Evolutionary conservation across 2,888 invertebrate genomes (phyloP), one percentile per base, ranked within the genome.

Genomic region (Lithophane leautieri): DNA sequence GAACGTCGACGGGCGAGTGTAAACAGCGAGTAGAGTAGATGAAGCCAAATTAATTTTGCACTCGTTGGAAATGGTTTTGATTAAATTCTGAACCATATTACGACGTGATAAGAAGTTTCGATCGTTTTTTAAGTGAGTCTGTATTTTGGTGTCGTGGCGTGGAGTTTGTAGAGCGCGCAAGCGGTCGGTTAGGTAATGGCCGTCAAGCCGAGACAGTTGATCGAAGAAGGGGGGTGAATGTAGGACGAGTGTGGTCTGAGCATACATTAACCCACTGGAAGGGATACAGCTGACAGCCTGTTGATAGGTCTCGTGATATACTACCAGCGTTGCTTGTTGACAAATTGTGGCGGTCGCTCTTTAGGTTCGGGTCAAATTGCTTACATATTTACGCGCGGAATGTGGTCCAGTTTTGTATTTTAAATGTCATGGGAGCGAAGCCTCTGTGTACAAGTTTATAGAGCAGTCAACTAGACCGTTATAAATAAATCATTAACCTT

Each of bases 181-280:
- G 91, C 94, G 91, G 93, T 92, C 91, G 93, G 95, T 95, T 95
- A 94, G 94, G 95, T 94, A 96, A 95, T 95, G 94, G 93, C 92
- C 92, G 92, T 94, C 94, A 94, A 91, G 93, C 89, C 91, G 90
- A 93, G 94, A 93, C 93, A 92, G 93, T 93, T 92, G 94, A 94
- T 94, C 93, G 93, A 94, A 93, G 93, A 93, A 95, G 95, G 94
- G 94, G 94, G 95, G 94, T 95, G 91, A 94, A 96, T 95, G 95
- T 95, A 94, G 95, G 95, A 93, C 95, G 93, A 93, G 89, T 86
- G 80, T 86, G 78, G 84, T 86, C 73, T 84, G 85, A 83, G 81
- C 75, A 89, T 89, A 91, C 88, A 88, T 88, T 90, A 89, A 88
- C 86, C 87, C 74, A 90, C 92, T 94, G 91, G 94, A 92, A 92